Percentiles rank a stretch among this genome's conserved stretches.
Evolutionary conservation across 1,140 invertebrate genomes (phyloP).

Genomic region (Eulimnadia texana): DNA sequence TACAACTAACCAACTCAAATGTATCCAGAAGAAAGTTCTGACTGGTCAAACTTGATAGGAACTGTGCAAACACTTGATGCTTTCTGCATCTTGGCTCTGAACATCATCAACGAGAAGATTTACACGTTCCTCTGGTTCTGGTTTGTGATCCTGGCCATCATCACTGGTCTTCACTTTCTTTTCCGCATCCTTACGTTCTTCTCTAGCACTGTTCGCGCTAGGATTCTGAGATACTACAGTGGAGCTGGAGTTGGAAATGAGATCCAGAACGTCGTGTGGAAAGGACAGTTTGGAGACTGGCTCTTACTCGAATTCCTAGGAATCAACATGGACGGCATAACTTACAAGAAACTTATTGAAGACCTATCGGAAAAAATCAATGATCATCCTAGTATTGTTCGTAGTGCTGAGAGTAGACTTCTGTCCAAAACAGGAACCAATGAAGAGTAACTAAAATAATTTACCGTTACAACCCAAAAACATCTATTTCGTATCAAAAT

Average conservation of each 20-base stretch:
- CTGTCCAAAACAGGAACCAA: too few species aligned
- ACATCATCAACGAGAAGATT: slow-evolving; percentile 38
- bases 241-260: slow-evolving; percentile 17
- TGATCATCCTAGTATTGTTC: too few species aligned
- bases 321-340: slow-evolving; percentile 50
- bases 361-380: too few species aligned
- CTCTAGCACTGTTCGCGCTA: slow-evolving; percentile 20
- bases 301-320: slow-evolving; percentile 28
- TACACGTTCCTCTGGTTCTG: slow-evolving; percentile 45
- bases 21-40: too few species aligned
- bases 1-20: too few species aligned
- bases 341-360: slow-evolving; percentile 70
- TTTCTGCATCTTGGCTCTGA: slow-evolving; percentile 32
- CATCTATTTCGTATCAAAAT: too few species aligned
- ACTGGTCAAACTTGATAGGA: too few species aligned
- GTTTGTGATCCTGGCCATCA: slow-evolving; percentile 51
- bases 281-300: slow-evolving; percentile 29
- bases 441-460: too few species aligned
- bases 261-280: slow-evolving; percentile 24
- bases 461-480: too few species aligned
- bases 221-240: slow-evolving; percentile 17
- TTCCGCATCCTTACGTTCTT: slow-evolving; percentile 44
- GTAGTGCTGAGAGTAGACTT: too few species aligned
- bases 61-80: slow-evolving; percentile 31
- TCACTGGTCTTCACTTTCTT: slow-evolving; percentile 40